These are phyloP conservation scores for Drosophila ohnishii DNA, from an alignment of 1,140 invertebrate genomes.

Conservation along the genomic window DNA sequence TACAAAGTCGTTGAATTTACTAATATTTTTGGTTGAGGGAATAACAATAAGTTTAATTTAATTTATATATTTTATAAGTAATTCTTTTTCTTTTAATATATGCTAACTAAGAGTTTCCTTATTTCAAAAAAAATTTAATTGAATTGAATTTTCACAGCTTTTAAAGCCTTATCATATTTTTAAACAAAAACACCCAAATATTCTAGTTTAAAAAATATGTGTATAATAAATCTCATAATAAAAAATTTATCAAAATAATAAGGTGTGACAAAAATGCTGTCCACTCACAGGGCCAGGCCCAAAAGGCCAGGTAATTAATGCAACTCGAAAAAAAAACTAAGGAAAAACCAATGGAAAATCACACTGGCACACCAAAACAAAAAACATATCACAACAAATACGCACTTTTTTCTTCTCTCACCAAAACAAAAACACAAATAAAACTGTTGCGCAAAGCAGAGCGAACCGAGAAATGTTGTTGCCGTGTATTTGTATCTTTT, in stretches of 20 bases:
- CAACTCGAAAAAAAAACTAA: conserved; percentile 17
- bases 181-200: background rate
- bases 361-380: conserved; percentile 22
- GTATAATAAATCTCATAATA: background rate
- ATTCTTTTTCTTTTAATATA: too few species aligned
- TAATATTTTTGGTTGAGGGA: too few species aligned
- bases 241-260: background rate
- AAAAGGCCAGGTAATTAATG: conserved; percentile 26
- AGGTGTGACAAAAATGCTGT: conserved; percentile 8
- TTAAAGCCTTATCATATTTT: background rate
- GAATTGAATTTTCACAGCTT: background rate
- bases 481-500: conserved; percentile 34
- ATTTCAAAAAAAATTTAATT: too few species aligned
- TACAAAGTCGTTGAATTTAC: too few species aligned
- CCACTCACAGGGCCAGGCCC: conserved; percentile 19
- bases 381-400: conserved; percentile 48
- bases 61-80: too few species aligned
- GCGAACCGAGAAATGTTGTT: conserved; percentile 31
- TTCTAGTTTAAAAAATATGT: background rate
- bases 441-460: conserved; percentile 55
- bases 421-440: conserved; percentile 25
- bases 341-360: conserved; percentile 13
- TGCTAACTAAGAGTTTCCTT: too few species aligned
- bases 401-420: conserved; percentile 53
- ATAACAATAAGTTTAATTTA: too few species aligned